Base-by-base conservation (phyloP, 2,888 invertebrate genomes). In the Ptychoptera albimana region DNA sequence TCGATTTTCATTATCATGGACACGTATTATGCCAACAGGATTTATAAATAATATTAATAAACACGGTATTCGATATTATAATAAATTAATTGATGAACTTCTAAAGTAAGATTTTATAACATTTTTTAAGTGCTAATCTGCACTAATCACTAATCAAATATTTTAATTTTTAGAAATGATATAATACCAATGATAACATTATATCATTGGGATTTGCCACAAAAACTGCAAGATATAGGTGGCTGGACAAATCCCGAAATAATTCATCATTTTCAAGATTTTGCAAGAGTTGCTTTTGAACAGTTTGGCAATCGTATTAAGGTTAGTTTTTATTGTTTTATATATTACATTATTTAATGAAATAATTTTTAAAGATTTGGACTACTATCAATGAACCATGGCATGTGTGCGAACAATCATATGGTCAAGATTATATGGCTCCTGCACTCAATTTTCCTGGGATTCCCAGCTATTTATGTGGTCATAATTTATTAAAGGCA, bases 301-400 rank as follows among this genome's bases (percentile, higher is more conserved):
- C 64, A 74, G 55, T 78, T 73, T 50, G 79, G 73, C 0, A 70
- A 72, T 51, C 72, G 74, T 55, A 76, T 82, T 7, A 75, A 73
- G 52, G 54, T 54, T 46, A 44, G 37, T 35, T 32, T 32, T n/a
- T 34, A 13, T 31, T 8, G 38, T 34, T 11, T 31, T 32, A 29
- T 37, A 8, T 23, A 10, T 13, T 29, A 42, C 13, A 12, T 15
- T 32, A 23, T 43, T 42, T 14, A 37, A 23, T 45, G 14, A 13
- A 2, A 37, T 35, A 45, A 13, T 42, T 44, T 30, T 39, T 37
- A 43, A 16, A 55, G 58, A 68, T 72, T 47, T 85, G 85, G 84
- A 73, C 81, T 10, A 85, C 85, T 1, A 73, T 85, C 50, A 85
- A 85, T 57, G 85, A 85, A 56, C 83, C 84, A 2, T 63, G 66